Evolutionary conservation across 2,113 vertebrate genomes (phyloP), one percentile per base, ranked within the genome.

Genomic region (Engystomops pustulosus): DNA sequence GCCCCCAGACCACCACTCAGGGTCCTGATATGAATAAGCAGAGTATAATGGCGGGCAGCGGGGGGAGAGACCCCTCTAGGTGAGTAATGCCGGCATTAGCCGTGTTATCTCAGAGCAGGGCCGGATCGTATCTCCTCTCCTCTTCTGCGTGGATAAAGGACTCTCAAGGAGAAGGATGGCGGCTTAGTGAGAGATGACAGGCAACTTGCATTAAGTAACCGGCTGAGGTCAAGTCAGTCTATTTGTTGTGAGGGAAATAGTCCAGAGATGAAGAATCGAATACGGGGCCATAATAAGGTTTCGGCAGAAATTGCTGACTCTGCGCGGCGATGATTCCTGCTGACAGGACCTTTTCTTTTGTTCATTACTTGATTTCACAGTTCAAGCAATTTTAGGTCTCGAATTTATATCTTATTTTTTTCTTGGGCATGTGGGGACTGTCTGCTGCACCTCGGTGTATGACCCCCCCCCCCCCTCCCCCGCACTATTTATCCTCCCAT

Each of bases 331-430:
- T 91, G 91, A 95, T 95, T 96, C 92, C 91, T 92, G 94, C 96
- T 96, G 96, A 96, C 95, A 95, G 92, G 93, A 95, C 92, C 94
- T 95, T 93, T 95, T 94, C 92, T 92, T 87, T 90, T 93, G 91
- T 95, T 96, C 94, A 94, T 96, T 96, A 95, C 94, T 93, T 95
- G 93, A 93, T 93, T 94, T 89, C 92, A 93, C 92, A 93, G 92
- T 94, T 94, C 90, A 93, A 89, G 90, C 92, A 90, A 89, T 93
- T 94, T 92, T 89, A 90, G 90, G 89, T 86, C 88, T 90, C 91
- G 91, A 92, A 91, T 91, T 92, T 89, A 88, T 93, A 91, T 72
- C 47, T 72, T 70, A 17, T 78, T 78, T 78, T 78, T 79, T 79
- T 65, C 4, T n/a, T n/a, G n/a, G n/a, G n/a, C n/a, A n/a, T n/a